phyloP scores from a whole-genome alignment of 2,888 invertebrate species.

The Macaria notata region DNA sequence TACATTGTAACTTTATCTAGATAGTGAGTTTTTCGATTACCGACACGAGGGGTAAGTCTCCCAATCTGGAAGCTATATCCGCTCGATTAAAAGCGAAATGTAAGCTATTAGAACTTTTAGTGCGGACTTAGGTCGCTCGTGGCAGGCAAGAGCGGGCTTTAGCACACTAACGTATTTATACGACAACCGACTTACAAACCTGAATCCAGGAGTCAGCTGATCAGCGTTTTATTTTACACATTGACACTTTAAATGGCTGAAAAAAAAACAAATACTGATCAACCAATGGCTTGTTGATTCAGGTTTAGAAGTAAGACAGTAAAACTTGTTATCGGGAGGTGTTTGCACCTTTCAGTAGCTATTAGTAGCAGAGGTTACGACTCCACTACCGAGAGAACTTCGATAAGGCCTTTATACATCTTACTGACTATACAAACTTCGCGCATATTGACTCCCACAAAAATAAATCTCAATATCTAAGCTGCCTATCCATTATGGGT shows the following conservation, averaged over 20 bases:
- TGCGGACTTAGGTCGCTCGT: conserved; percentile 41
- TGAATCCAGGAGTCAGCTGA: too few species aligned
- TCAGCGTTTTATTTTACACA: too few species aligned
- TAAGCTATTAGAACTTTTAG: conserved; percentile 43
- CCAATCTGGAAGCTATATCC: conserved; percentile 38
- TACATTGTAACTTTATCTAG: conserved; percentile 39
- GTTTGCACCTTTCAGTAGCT: conserved; percentile 15
- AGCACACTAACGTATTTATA: conserved; percentile 27
- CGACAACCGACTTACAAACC: too few species aligned
- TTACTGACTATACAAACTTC: conserved; percentile 13
- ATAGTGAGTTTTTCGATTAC: conserved; percentile 32
- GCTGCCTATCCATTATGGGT: too few species aligned
- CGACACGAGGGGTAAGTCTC: conserved; percentile 16
- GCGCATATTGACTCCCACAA: conserved; percentile 32
- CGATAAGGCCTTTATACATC: conserved; percentile 24
- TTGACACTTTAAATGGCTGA: too few species aligned
- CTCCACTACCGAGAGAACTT: conserved; percentile 16
- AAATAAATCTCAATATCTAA: too few species aligned
- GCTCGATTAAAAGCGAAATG: conserved; percentile 39
- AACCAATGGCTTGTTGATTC: too few species aligned
- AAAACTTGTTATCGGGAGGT: conserved; percentile 17
- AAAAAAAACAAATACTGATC: too few species aligned
- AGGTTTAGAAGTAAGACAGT: too few species aligned
- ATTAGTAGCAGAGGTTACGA: conserved; percentile 14
- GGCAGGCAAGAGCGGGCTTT: conserved; percentile 57